These are phyloP conservation scores for Catostomus latipinnis DNA, from an alignment of 2,797 vertebrate species.

Conservation along the genomic window DNA sequence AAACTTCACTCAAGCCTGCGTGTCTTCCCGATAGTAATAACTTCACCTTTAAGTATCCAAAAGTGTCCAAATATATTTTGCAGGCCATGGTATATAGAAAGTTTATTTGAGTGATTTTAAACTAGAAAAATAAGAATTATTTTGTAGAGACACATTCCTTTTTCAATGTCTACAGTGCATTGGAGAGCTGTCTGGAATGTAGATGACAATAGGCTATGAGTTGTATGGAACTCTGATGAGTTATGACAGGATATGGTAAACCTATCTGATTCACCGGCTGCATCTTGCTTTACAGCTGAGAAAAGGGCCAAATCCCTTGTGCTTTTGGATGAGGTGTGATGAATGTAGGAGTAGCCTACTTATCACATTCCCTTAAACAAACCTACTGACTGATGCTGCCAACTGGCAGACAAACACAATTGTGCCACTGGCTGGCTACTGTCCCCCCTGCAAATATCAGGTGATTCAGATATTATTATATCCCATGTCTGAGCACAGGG, in stretches of 20 bases:
- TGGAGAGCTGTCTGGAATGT: slow-evolving; percentile 75
- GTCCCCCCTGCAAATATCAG: slow-evolving; percentile 63
- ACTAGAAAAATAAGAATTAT: slow-evolving; percentile 43
- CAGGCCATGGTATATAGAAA: too few relatives aligned
- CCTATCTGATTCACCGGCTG: slow-evolving; percentile 72
- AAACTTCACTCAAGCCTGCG: too few relatives aligned
- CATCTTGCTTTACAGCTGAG: slow-evolving; percentile 69
- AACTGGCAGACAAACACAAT: slow-evolving; percentile 68
- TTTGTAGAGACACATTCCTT: slow-evolving; percentile 63
- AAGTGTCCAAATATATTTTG: too few relatives aligned
- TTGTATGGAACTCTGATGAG: slow-evolving; percentile 77
- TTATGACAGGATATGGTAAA: slow-evolving; percentile 76
- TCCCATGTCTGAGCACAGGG: slow-evolving; percentile 64
- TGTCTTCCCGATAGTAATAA: too few relatives aligned
- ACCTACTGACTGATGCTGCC: slow-evolving; percentile 64
- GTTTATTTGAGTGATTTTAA: not conserved
- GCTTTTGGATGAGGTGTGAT: slow-evolving; percentile 78
- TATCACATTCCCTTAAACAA: slow-evolving; percentile 70
- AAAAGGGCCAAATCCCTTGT: slow-evolving; percentile 61
- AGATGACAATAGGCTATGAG: slow-evolving; percentile 77
- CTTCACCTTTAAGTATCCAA: too few relatives aligned
- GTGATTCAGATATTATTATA: slow-evolving; percentile 62
- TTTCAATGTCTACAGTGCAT: slow-evolving; percentile 64
- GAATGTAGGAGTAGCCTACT: slow-evolving; percentile 67
- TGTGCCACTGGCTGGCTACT: slow-evolving; percentile 66